A percentile compares a stretch with the other conserved stretches of the same genome.
Conservation (phyloP, 2,113 vertebrate genomes). For the Corvus hawaiiensis region DNA sequence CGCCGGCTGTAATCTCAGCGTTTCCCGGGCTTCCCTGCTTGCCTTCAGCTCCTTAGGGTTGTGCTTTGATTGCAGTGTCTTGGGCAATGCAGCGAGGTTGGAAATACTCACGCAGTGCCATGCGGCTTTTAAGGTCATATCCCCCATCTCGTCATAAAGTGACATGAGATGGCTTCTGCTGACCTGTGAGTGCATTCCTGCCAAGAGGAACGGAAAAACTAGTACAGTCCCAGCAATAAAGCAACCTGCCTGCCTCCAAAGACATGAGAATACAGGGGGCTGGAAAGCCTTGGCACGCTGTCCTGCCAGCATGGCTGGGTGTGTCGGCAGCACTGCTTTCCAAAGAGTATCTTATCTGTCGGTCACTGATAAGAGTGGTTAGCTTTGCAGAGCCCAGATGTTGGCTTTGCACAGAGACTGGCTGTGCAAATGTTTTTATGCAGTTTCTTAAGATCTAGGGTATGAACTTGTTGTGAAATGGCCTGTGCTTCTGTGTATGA, state of each 20-base stretch:
- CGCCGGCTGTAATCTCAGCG: not conserved
- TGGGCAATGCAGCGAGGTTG: not conserved
- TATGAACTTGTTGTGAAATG: not conserved
- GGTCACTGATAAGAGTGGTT: too few species aligned
- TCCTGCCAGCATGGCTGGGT: not conserved
- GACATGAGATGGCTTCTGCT: not conserved
- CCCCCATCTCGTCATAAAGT: not conserved
- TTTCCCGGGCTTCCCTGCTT: not conserved
- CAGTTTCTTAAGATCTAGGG: not conserved
- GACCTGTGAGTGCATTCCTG: not conserved
- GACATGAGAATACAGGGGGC: not conserved
- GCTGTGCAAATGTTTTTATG: not conserved
- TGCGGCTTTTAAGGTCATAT: not conserved
- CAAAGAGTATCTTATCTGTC: not conserved
- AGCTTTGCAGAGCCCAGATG: not conserved
- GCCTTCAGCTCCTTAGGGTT: fast-evolving
- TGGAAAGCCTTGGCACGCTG: not conserved
- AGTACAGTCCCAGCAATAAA: not conserved
- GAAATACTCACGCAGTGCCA: fast-evolving
- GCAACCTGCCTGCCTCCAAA: not conserved
- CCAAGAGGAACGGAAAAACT: not conserved
- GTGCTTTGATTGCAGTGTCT: not conserved
- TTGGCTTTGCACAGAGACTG: not conserved
- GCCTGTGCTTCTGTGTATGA: not conserved
- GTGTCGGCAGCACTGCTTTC: fast-evolving